Evolutionary conservation across 2,113 vertebrate genomes (phyloP).

Genomic region (Mobula hypostoma): DNA sequence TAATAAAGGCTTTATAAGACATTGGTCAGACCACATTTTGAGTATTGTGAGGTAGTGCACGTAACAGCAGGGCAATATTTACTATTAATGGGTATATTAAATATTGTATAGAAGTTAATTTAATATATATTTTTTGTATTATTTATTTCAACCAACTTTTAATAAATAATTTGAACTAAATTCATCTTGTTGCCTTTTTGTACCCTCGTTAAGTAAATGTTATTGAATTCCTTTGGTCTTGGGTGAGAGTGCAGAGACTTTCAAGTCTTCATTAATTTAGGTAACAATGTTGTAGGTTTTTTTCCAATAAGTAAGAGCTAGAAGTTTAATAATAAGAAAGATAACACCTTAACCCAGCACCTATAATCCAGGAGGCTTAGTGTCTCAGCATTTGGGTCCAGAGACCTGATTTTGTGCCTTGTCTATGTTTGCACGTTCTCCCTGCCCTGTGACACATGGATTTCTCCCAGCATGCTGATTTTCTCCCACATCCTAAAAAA

Average conservation of each 20-base stretch:
- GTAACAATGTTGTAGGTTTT: neutral
- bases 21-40: no score
- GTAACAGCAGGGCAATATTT: no score
- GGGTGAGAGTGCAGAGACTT: neutral
- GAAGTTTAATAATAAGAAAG: neutral
- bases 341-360: neutral
- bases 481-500: no score
- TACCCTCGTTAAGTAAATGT: neutral
- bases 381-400: no score
- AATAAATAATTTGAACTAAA: neutral
- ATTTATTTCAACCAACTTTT: neutral
- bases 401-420: no score
- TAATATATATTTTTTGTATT: constrained; percentile 32
- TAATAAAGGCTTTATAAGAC: no score
- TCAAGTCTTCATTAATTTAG: neutral
- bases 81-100: neutral
- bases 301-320: neutral
- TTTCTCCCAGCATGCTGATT: no score
- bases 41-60: no score
- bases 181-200: neutral
- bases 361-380: no score
- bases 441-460: no score
- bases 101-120: constrained; percentile 14
- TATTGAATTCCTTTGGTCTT: neutral
- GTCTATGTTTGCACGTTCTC: no score